phyloP scores from a whole-genome alignment of 2,888 invertebrate species.

The Lepidocyrtinus sp. region DNA sequence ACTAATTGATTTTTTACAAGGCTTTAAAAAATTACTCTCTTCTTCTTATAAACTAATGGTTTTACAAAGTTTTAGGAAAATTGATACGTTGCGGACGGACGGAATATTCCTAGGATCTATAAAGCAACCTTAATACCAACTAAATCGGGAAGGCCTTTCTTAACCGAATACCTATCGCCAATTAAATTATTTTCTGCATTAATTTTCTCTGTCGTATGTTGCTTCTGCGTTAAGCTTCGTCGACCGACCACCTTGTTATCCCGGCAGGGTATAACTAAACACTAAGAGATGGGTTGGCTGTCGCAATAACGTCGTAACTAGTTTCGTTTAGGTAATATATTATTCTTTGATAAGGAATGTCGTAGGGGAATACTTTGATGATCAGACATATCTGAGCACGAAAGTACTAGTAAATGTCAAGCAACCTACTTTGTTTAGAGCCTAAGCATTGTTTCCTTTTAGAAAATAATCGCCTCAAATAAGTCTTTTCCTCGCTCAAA shows the following conservation, averaged over 20 bases:
- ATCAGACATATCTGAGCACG: background rate
- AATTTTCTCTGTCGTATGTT: background rate
- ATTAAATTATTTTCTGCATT: constrained; percentile 30
- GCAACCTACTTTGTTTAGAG: background rate
- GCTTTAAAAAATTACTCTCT: no score
- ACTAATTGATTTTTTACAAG: no score
- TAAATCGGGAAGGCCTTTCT: background rate
- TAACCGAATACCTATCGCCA: constrained; percentile 14
- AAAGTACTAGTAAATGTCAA: background rate
- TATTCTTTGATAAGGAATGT: constrained; percentile 39
- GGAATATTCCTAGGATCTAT: no score
- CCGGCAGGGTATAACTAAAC: constrained; percentile 1
- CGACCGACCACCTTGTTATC: constrained; percentile 12
- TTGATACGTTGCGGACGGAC: no score
- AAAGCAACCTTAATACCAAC: no score
- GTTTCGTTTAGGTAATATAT: constrained; percentile 48
- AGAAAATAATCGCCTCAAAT: background rate
- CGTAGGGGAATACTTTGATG: background rate
- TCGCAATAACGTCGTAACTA: constrained; percentile 55
- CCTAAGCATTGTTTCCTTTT: background rate
- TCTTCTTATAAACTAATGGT: no score
- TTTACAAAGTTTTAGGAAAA: no score
- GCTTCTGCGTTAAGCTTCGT: background rate
- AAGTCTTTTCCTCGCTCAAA: background rate
- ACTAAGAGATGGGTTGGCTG: constrained; percentile 24